A percentile compares a stretch with the other conserved stretches of the same genome.
phyloP scores from a whole-genome alignment of 2,113 vertebrate species.

The Mormyrus iriodes region DNA sequence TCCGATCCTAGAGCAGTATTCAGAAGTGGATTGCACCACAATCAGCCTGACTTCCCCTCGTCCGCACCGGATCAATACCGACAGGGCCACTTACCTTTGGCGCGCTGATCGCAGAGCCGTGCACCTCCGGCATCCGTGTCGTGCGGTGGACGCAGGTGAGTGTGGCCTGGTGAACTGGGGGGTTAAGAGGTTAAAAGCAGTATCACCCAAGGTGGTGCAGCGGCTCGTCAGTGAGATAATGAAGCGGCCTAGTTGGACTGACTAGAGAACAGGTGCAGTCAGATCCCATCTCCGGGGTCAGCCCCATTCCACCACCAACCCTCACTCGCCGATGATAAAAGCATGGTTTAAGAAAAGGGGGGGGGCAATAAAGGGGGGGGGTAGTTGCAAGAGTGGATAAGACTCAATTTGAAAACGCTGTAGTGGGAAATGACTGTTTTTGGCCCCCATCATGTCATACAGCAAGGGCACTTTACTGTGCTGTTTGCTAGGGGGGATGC shows the following conservation, averaged over 20 bases:
- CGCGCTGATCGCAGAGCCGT: background rate
- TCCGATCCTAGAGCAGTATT: background rate
- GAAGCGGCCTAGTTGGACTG: constrained; percentile 26
- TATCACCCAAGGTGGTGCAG: constrained; percentile 10
- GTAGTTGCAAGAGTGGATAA: constrained; percentile 49
- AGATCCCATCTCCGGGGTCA: constrained; percentile 46
- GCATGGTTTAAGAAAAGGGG: constrained; percentile 44
- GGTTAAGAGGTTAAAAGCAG: constrained; percentile 37
- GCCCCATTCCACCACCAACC: constrained; percentile 37
- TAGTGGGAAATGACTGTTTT: constrained; percentile 63
- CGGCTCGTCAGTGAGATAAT: constrained; percentile 33
- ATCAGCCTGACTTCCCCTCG: background rate
- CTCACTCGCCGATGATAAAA: constrained; percentile 53
- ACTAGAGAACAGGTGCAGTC: constrained; percentile 38
- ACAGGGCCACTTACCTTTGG: background rate
- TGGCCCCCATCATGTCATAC: constrained; percentile 59
- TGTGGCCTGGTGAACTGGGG: background rate
- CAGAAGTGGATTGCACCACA: background rate
- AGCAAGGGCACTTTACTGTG: constrained; percentile 52
- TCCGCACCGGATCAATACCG: background rate
- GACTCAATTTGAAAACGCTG: constrained; percentile 60
- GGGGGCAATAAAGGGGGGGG: constrained; percentile 9
- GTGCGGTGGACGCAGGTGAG: background rate
- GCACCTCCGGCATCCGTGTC: background rate
- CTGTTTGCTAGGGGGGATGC: constrained; percentile 43